These are phyloP conservation scores for Operophtera brumata DNA, from an alignment of 2,888 invertebrate species.

Conservation along the genomic window DNA sequence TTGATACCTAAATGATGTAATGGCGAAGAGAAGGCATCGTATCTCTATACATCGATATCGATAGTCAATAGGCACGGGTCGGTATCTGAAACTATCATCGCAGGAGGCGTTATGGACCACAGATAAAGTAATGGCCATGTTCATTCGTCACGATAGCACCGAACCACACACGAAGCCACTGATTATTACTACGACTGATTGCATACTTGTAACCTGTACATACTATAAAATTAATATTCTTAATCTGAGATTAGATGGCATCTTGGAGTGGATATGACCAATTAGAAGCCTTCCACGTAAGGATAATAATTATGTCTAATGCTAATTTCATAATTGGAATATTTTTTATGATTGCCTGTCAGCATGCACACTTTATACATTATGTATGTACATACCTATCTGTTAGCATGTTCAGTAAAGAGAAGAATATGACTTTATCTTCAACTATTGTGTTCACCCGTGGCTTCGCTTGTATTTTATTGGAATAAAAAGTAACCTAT, in stretches of 20 bases:
- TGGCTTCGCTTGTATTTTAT: too few species aligned
- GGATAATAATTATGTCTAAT: conserved; percentile 3
- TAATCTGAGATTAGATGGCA: background rate
- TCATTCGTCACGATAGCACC: conserved; percentile 59
- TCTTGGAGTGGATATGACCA: background rate
- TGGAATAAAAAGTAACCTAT: too few species aligned
- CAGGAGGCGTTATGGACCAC: conserved; percentile 59
- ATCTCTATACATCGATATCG: conserved; percentile 47
- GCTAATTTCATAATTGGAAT: background rate
- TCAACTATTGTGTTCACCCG: too few species aligned
- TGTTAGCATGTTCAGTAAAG: too few species aligned
- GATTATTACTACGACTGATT: conserved; percentile 50
- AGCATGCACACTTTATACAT: background rate
- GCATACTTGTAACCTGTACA: conserved; percentile 37
- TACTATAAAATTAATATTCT: background rate
- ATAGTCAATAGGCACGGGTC: conserved; percentile 41
- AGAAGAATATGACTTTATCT: too few species aligned
- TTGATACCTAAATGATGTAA: conserved; percentile 43
- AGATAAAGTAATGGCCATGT: conserved; percentile 64
- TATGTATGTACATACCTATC: too few species aligned
- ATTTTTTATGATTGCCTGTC: conserved; percentile 4
- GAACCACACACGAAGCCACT: conserved; percentile 63
- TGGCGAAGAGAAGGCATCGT: conserved; percentile 42
- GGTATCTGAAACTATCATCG: conserved; percentile 61
- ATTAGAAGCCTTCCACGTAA: conserved; percentile 5